These are phyloP conservation scores for Dromococcyx pavoninus DNA, from an alignment of 2,797 vertebrate genomes.

Conservation along the genomic window DNA sequence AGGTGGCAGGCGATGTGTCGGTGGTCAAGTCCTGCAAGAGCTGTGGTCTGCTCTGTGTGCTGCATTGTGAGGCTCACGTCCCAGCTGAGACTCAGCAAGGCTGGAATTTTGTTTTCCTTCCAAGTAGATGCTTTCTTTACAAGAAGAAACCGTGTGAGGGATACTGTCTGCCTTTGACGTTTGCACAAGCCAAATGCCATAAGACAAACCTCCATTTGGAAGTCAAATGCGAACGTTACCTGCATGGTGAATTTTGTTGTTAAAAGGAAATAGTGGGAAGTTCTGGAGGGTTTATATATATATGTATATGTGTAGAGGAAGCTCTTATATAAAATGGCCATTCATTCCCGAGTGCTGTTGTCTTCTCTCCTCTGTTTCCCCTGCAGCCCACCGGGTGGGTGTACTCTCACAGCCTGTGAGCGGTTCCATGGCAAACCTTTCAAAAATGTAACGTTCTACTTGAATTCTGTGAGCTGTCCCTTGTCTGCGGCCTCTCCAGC, in stretches of 20 bases:
- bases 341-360: neutral
- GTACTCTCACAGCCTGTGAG: neutral
- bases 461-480: neutral
- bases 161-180: neutral
- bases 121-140: neutral
- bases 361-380: neutral
- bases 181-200: neutral
- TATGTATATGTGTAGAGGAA: slow-evolving; percentile 40
- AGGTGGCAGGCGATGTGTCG: neutral
- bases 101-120: neutral
- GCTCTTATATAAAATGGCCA: slow-evolving; percentile 3
- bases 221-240: neutral
- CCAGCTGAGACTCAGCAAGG: neutral
- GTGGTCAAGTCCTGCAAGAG: neutral
- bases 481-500: neutral
- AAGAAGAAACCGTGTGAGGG: neutral
- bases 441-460: neutral
- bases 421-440: neutral
- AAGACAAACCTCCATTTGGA: neutral
- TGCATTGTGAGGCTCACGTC: neutral
- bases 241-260: neutral
- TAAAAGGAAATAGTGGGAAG: neutral
- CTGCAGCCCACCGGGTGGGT: neutral
- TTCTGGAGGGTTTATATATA: neutral
- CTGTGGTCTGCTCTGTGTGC: neutral